Evolutionary conservation across 2,797 vertebrate genomes (phyloP).

Genomic region (Clangula hyemalis): DNA sequence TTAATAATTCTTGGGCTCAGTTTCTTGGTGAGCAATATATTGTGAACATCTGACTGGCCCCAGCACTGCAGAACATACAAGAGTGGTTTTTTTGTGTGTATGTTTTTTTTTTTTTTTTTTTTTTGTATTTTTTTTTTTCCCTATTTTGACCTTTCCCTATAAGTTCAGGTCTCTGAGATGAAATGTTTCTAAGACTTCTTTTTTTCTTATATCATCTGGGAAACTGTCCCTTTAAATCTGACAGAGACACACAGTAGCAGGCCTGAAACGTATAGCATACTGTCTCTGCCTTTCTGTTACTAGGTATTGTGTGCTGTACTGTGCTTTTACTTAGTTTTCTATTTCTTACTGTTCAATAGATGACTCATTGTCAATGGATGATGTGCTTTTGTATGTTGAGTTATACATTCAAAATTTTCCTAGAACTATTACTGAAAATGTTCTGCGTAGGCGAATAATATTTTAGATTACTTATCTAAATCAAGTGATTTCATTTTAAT

Average conservation of each 20-base stretch:
- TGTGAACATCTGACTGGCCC: constrained; percentile 53
- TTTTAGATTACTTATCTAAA: not conserved
- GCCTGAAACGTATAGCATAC: not conserved
- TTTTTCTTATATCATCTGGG: not conserved
- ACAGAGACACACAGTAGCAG: not conserved
- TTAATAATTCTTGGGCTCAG: constrained; percentile 59
- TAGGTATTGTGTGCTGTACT: not conserved
- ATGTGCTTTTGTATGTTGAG: not conserved
- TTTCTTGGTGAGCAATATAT: constrained; percentile 62
- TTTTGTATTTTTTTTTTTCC: not conserved
- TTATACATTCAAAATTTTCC: not conserved
- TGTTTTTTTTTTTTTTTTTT: not conserved
- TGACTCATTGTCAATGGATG: not conserved
- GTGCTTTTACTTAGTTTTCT: not conserved
- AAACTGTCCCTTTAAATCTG: not conserved
- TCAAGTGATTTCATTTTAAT: not conserved
- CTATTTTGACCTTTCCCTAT: not conserved
- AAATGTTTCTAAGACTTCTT: not conserved
- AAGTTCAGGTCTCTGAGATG: not conserved
- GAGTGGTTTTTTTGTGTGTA: not conserved
- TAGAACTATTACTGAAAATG: not conserved
- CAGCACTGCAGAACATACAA: not conserved
- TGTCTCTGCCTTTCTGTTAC: not conserved
- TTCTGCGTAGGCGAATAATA: not conserved
- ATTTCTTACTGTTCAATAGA: not conserved